Base-by-base conservation (phyloP, 2,797 vertebrate species). In the Sparidentex hasta region DNA sequence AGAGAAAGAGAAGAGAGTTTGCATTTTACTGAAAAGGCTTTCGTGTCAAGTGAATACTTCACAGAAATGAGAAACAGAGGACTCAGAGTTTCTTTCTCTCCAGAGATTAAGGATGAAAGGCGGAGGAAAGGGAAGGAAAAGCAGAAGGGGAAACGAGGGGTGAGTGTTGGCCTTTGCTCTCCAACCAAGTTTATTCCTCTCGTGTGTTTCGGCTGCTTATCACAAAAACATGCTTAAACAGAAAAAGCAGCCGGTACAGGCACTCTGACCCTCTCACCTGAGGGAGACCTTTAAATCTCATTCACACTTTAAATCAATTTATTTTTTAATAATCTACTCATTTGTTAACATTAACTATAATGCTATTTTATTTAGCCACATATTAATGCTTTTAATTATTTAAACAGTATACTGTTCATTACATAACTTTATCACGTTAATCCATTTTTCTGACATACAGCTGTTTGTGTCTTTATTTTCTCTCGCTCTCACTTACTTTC, bases 11-110 rank as follows among this genome's bases (percentile, higher is more conserved):
- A 6, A 58, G 52, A 68, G 76, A 76, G 88, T 90, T 91, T 89
- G 90, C 80, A 89, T 92, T 89, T 91, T 69, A 71, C 69, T 83
- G 85, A 85, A 82, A 86, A 86, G 87, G 80, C 80, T 89, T 82
- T 75, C 12, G 83, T 83, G 88, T 91, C 80, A 71, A 88, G 87
- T 84, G 86, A 88, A 89, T 66, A 85, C 88, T 89, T 88, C 86
- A 85, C 70, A 86, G 84, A 85, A 86, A 86, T 55, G 50, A 81
- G 85, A 82, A 86, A 86, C 78, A 79, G 78, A 63, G 63, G 82
- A 82, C 81, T 84, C 43, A 0, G 77, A 50, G 81, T 71, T 86
- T 73, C 72, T 51, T 72, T 76, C 80, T 87, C 91, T 89, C 90
- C 44, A 8, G 90, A 90, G 89, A 90, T 80, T 71, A 55, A 46